Conservation (phyloP, 2,113 vertebrate species). For the Spermophilus dauricus region DNA sequence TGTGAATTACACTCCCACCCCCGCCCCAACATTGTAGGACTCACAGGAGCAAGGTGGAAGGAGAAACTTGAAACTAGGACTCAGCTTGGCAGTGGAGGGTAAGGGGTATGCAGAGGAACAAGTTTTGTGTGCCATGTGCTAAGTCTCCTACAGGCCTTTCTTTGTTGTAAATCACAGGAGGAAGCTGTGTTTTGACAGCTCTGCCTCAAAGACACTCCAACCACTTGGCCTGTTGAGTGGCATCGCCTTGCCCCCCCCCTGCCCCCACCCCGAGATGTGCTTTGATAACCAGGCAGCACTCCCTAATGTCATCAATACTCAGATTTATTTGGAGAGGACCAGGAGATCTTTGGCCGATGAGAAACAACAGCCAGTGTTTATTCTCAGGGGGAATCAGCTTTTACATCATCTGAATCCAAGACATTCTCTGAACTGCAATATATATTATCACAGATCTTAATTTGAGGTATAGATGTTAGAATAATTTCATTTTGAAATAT, state of each 20-base stretch:
- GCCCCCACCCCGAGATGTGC: neutral
- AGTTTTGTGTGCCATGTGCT: neutral
- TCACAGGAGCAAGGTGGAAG: neutral
- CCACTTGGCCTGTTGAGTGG: neutral
- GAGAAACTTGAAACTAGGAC: conserved; percentile 5
- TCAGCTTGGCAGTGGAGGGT: neutral
- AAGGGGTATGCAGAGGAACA: neutral
- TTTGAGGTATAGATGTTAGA: conserved; percentile 68
- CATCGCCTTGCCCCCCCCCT: no score
- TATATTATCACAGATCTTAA: conserved; percentile 65
- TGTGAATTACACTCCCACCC: neutral
- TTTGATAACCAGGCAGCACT: neutral
- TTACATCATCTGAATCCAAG: conserved; percentile 70
- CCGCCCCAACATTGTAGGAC: neutral
- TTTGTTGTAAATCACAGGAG: neutral
- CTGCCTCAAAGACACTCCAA: neutral
- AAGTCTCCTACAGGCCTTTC: neutral
- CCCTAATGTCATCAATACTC: conserved; percentile 43
- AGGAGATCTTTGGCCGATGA: conserved; percentile 18
- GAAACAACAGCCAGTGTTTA: conserved; percentile 55
- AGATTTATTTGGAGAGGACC: conserved; percentile 66
- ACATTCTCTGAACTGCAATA: conserved; percentile 24
- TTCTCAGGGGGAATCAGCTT: conserved; percentile 49
- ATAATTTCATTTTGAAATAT: conserved; percentile 80
- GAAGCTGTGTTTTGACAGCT: neutral